Evolutionary conservation across 1,140 invertebrate species (phyloP).

Genomic region (Formica selysi): DNA sequence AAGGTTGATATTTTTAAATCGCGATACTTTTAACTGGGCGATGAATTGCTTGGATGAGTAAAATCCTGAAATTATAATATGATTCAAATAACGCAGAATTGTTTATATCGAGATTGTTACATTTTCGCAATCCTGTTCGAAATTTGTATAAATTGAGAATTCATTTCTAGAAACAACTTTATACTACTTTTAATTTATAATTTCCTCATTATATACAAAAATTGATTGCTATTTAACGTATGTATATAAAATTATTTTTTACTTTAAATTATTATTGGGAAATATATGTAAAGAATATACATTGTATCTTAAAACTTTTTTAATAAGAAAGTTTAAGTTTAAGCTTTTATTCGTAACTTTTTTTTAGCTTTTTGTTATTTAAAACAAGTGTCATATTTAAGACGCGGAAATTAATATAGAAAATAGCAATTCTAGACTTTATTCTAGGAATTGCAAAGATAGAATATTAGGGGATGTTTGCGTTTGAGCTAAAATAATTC

Average conservation of each 20-base stretch:
- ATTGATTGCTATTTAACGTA: neutral
- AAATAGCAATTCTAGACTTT: neutral
- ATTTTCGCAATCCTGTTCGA: neutral
- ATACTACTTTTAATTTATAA: neutral
- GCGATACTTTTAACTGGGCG: neutral
- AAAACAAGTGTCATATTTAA: too few species aligned
- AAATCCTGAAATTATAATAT: constrained; percentile 4
- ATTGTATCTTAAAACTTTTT: too few species aligned
- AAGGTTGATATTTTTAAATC: constrained; percentile 75
- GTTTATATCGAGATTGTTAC: neutral
- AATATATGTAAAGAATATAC: neutral
- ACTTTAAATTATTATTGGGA: neutral
- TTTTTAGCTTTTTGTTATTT: too few species aligned
- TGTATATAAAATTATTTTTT: neutral
- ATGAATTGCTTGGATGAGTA: constrained; percentile 40
- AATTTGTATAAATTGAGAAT: neutral
- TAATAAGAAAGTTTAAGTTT: too few species aligned
- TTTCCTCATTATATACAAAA: neutral
- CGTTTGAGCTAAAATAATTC: neutral
- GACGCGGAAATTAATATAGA: too few species aligned
- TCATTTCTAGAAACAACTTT: neutral
- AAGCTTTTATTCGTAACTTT: too few species aligned
- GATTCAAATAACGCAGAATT: neutral
- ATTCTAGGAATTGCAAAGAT: neutral
- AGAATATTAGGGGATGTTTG: neutral